Evolutionary conservation across 2,113 vertebrate genomes (phyloP).

Genomic region (Limnothrissa miodon): DNA sequence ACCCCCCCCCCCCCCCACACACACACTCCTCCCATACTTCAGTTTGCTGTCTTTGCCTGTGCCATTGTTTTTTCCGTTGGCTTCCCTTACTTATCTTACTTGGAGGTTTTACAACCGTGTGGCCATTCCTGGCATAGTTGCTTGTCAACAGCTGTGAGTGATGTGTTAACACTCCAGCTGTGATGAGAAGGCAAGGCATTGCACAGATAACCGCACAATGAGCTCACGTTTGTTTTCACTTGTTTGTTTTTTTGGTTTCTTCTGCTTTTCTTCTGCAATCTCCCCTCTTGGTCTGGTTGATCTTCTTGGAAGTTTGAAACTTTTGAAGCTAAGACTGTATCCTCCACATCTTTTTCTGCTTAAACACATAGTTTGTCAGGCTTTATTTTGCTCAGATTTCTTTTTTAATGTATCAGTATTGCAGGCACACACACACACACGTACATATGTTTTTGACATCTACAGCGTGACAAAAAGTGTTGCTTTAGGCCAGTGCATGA

Average conservation of each 20-base stretch:
- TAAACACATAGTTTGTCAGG: background rate
- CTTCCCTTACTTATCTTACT: background rate
- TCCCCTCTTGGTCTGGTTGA: background rate
- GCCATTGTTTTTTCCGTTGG: background rate
- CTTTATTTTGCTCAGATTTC: background rate
- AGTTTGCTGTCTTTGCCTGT: background rate
- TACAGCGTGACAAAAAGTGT: background rate
- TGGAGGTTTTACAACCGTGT: constrained; percentile 22
- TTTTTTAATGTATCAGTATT: background rate
- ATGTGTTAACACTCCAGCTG: constrained; percentile 23
- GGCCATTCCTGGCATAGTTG: constrained; percentile 21
- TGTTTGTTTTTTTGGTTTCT: background rate
- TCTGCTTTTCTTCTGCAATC: background rate
- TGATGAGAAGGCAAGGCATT: constrained; percentile 18
- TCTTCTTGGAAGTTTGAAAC: background rate
- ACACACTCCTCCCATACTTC: too few relatives aligned
- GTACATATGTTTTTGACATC: background rate
- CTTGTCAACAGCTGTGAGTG: constrained; percentile 18
- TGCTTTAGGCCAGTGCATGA: background rate
- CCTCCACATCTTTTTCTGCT: background rate
- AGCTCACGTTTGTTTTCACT: background rate
- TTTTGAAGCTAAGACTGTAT: background rate
- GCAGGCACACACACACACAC: constrained; percentile 4
- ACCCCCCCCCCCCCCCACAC: background rate
- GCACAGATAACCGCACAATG: background rate